Evolutionary conservation across 2,113 vertebrate genomes (phyloP), one percentile per base, ranked within the genome.

Genomic region (Equus przewalskii): DNA sequence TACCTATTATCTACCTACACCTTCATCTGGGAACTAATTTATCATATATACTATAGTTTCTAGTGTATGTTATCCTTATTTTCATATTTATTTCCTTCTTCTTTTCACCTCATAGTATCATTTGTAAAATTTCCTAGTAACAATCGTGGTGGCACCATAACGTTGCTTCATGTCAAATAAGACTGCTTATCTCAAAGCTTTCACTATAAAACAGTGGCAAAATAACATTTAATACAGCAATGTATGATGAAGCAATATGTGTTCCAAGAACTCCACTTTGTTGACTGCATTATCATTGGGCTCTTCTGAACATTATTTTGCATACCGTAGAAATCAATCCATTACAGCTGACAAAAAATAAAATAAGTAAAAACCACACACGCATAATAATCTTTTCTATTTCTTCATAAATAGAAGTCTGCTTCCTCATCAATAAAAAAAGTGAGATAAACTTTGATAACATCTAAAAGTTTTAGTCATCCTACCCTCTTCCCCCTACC

Each of bases 381-480:
- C 6, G 15, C 13, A 75, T 44, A 87, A 72, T 46, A 7, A 5
- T 18, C 64, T 72, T 89, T 56, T 79, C 41, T 89, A 72, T 62
- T 82, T 79, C 36, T 89, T 93, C 36, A 91, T 58, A 94, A 91
- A 65, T 2, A 96, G 33, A 97, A 81, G 21, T 44, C 46, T 80
- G 30, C 85, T 91, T 91, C 49, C 46, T 94, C 22, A 97, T 41
- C 19, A 36, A 3, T 79, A 19, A 87, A 79, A 70, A n/a, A 81
- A 36, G 33, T 24, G 30, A 92, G 44, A 41, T 95, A 96, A 94
- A 84, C 69, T 94, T 82, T 89, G 15, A 80, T 46, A 75, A 78
- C 79, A 72, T 88, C 44, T 94, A 92, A 96, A 96, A 92, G 30
- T 51, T 36, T 11, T 70, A 70, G 8, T 44, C 15, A 62, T 16